Base-by-base conservation (phyloP, 35 echinoderm and acorn worm genomes). In the Ophiothrix spiculata region DNA sequence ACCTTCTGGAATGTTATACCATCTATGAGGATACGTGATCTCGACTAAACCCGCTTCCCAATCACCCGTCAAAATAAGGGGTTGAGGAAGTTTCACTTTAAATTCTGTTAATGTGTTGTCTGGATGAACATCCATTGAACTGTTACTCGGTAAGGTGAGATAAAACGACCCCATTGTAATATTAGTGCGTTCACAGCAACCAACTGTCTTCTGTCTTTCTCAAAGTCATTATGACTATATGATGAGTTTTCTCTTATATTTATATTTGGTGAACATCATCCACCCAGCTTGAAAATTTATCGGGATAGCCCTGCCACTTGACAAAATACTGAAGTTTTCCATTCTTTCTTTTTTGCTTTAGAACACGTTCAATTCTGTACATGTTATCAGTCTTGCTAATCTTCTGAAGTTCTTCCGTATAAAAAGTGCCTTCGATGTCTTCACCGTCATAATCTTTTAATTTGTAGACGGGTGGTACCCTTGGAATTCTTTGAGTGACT, bases 331-430 rank as follows among this genome's bases (percentile, higher is more conserved):
- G 12, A 37, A 11, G 39, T 64, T 79, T 37, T 17, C 89, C 89
- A 31, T 74, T 40, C 23, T 45, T 31, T 32, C 64, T 91, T 75
- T 38, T 31, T 4, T 33, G 35, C 10, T 75, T 77, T 15, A 92
- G 32, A 23, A 76, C 36, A 23, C 79, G 86, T n/a, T 91, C 76
- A 3, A 87, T 45, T 36, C 78, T 17, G 64, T 91, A 87, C 33
- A 35, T 78, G 23, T 90, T 6, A 34, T 79, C 35, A 13, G 36
- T 36, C 39, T 93, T 93, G 32, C 33, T 41, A 0, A 90, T 77
- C 69, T 75, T 90, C 69, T 94, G 83, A 12, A 90, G 39, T 83
- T 94, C 83, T 0, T 86, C 29, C 74, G 90, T 56, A 82, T 95
- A 91, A 69, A 95, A 91, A 32, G 83, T 91, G 0, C 93, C 78